Percentiles rank a stretch among this genome's conserved stretches.
These are phyloP conservation scores for Notodonta dromedarius DNA, from an alignment of 2,888 invertebrate genomes.

Conservation along the genomic window DNA sequence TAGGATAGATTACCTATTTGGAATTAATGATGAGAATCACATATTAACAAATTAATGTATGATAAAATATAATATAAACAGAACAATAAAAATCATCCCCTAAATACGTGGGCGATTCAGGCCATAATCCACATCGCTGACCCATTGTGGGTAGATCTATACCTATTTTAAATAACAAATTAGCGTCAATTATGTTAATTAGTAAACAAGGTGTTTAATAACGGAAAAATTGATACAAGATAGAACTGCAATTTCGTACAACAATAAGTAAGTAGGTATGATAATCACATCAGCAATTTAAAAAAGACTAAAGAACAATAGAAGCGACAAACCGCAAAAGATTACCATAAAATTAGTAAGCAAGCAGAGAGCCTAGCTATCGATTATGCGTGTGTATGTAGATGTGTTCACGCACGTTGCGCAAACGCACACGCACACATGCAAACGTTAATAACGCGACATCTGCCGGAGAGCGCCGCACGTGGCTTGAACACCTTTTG, in stretches of 20 bases:
- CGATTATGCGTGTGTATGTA: constrained; percentile 15
- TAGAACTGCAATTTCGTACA: background rate
- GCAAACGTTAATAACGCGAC: constrained; percentile 42
- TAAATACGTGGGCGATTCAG: too few relatives aligned
- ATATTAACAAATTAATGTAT: too few relatives aligned
- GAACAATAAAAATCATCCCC: too few relatives aligned
- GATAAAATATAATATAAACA: too few relatives aligned
- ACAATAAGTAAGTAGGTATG: background rate
- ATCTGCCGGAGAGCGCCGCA: constrained; percentile 63
- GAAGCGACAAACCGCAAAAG: constrained; percentile 25
- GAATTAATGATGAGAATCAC: too few relatives aligned
- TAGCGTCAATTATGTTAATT: too few relatives aligned
- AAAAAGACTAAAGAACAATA: constrained; percentile 18
- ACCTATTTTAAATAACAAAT: too few relatives aligned
- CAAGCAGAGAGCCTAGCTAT: constrained; percentile 20
- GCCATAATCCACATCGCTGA: too few relatives aligned
- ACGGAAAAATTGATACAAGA: background rate
- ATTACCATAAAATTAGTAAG: constrained; percentile 32
- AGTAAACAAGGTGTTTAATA: background rate
- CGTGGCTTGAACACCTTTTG: constrained; percentile 79
- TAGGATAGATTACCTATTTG: too few relatives aligned
- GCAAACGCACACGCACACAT: constrained; percentile 8
- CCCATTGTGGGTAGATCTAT: too few relatives aligned
- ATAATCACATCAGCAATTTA: constrained; percentile 5
- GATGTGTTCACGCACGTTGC: constrained; percentile 4